Percentiles rank a stretch among this genome's conserved stretches.
Evolutionary conservation across 2,113 vertebrate species (phyloP).

Genomic region (Colossoma macropomum): DNA sequence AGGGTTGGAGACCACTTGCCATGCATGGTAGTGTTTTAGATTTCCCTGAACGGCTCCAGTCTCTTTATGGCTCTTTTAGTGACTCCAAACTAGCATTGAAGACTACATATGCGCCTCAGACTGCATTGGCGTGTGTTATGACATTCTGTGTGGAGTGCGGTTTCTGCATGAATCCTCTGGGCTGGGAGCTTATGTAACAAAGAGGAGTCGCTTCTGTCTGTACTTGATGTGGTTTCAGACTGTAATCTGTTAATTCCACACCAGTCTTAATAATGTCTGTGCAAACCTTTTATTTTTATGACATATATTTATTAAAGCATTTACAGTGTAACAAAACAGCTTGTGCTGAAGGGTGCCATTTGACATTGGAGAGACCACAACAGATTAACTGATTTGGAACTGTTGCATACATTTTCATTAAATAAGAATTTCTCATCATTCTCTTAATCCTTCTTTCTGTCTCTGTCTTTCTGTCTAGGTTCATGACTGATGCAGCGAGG

Average conservation of each 20-base stretch:
- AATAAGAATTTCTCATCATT: background rate
- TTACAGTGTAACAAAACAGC: constrained; percentile 65
- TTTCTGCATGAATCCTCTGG: constrained; percentile 59
- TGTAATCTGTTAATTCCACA: constrained; percentile 77
- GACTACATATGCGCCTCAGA: constrained; percentile 63
- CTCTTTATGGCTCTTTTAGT: constrained; percentile 48
- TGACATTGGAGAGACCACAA: constrained; percentile 48
- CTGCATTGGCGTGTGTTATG: constrained; percentile 48
- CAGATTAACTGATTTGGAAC: constrained; percentile 36
- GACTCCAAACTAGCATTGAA: constrained; percentile 42
- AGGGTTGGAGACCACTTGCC: background rate
- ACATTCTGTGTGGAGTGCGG: constrained; percentile 46
- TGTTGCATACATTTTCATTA: background rate
- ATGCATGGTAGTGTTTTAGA: constrained; percentile 43
- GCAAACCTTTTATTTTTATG: constrained; percentile 74
- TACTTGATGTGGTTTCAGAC: constrained; percentile 73
- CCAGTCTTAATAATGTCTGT: constrained; percentile 71
- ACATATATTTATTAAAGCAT: constrained; percentile 66
- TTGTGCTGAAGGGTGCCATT: constrained; percentile 28
- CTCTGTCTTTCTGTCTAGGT: constrained; percentile 72
- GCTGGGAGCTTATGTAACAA: constrained; percentile 58
- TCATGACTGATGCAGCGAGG: constrained; percentile 97
- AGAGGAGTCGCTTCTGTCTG: constrained; percentile 66
- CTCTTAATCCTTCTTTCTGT: background rate
- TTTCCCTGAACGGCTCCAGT: constrained; percentile 32